These are phyloP conservation scores for Numenius arquata DNA, from an alignment of 2,113 vertebrate species.

Conservation along the genomic window DNA sequence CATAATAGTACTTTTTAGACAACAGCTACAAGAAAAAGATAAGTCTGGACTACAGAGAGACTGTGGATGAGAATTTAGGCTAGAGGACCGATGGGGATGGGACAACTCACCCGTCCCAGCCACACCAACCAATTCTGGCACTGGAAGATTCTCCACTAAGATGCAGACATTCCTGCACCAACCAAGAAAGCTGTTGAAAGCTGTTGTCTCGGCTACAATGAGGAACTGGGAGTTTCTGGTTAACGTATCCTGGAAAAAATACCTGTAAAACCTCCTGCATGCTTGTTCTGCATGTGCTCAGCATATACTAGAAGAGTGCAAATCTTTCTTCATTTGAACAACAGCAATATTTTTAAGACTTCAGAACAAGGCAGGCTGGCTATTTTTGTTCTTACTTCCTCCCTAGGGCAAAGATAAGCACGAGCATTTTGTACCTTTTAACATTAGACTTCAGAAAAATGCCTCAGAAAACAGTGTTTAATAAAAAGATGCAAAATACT, in stretches of 20 bases:
- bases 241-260: background rate
- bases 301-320: background rate
- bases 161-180: fast-evolving
- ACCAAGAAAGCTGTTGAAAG: background rate
- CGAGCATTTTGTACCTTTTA: background rate
- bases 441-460: background rate
- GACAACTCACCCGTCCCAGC: background rate
- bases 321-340: background rate
- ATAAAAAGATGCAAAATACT: background rate
- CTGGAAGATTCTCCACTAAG: background rate
- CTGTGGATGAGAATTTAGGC: background rate
- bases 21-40: background rate
- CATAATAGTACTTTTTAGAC: background rate
- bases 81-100: fast-evolving
- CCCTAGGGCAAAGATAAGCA: background rate
- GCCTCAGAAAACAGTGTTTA: background rate
- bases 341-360: background rate
- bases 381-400: background rate
- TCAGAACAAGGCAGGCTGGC: background rate
- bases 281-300: background rate
- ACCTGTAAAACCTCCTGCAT: background rate
- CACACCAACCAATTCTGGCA: background rate
- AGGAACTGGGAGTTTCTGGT: background rate
- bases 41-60: background rate
- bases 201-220: background rate